Evolutionary conservation across 2,888 invertebrate genomes (phyloP).

Genomic region (Agriopis leucophaearia): DNA sequence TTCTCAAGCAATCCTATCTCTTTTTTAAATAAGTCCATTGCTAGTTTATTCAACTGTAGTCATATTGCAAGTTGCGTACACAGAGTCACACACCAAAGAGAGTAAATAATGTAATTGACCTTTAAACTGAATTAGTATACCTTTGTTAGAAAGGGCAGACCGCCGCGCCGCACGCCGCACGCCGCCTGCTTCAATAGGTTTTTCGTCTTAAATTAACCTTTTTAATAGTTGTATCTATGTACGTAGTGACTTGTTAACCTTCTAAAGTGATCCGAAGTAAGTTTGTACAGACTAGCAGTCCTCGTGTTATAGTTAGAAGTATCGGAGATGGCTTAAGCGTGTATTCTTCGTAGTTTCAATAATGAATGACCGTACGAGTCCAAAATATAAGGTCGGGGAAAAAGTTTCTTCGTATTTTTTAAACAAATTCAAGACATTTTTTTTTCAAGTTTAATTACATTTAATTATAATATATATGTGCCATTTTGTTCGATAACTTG

Average conservation of each 20-base stretch:
- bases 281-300: not conserved
- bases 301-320: not conserved
- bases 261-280: not conserved
- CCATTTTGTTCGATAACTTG: too few species aligned
- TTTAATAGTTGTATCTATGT: not conserved
- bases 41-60: not conserved
- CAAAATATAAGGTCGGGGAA: too few species aligned
- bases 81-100: not conserved
- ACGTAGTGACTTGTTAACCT: not conserved
- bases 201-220: slow-evolving; percentile 13
- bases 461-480: too few species aligned
- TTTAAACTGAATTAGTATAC: slow-evolving; percentile 29
- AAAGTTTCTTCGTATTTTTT: too few species aligned
- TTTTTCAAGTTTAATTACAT: too few species aligned
- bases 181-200: slow-evolving; percentile 18
- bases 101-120: slow-evolving; percentile 32
- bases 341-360: too few species aligned
- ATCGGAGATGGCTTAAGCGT: too few species aligned
- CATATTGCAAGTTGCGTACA: slow-evolving; percentile 4
- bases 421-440: too few species aligned
- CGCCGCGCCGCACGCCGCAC: too few species aligned
- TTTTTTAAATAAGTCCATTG: not conserved
- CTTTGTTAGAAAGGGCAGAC: not conserved
- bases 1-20: too few species aligned
- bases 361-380: too few species aligned